These are phyloP conservation scores for Chrysina gloriosa DNA, from an alignment of 2,888 invertebrate species.

Conservation along the genomic window DNA sequence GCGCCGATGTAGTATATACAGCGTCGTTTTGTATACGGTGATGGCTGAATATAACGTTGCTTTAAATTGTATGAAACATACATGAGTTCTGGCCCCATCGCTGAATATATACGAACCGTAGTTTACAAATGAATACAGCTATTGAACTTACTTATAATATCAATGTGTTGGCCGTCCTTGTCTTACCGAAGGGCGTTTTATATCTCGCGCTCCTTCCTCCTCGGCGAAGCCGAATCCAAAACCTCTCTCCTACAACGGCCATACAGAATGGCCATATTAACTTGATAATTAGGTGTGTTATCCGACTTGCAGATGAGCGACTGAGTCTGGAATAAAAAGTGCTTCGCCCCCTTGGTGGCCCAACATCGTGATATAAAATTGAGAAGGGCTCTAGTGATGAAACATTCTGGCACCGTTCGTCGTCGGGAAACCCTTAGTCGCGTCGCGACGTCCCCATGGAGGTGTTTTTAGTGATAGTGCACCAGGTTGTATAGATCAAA, in stretches of 20 bases:
- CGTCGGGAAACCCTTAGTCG: slow-evolving; percentile 50
- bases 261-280: slow-evolving; percentile 86
- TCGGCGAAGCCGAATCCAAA: slow-evolving; percentile 65
- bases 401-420: slow-evolving; percentile 65
- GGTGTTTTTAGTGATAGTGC: slow-evolving; percentile 43
- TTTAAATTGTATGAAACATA: slow-evolving; percentile 72
- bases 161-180: slow-evolving; percentile 68
- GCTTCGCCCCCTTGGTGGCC: slow-evolving; percentile 71
- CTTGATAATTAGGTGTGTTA: slow-evolving; percentile 92
- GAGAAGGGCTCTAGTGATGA: slow-evolving; percentile 66
- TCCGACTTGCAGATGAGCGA: slow-evolving; percentile 90
- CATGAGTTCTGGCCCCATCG: slow-evolving; percentile 67
- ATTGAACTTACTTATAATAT: slow-evolving; percentile 79
- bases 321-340: slow-evolving; percentile 78
- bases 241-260: slow-evolving; percentile 68
- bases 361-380: slow-evolving; percentile 65
- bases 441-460: slow-evolving; percentile 53
- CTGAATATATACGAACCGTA: slow-evolving; percentile 67
- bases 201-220: slow-evolving; percentile 61
- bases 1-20: slow-evolving; percentile 46
- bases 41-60: slow-evolving; percentile 54
- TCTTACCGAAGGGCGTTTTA: slow-evolving; percentile 55
- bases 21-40: slow-evolving; percentile 10
- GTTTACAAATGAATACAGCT: slow-evolving; percentile 79
- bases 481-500: slow-evolving; percentile 37